Evolutionary conservation across 2,888 invertebrate species (phyloP), one percentile per base, ranked within the genome.

Genomic region (Scaptodrosophila latifasciaeformis): DNA sequence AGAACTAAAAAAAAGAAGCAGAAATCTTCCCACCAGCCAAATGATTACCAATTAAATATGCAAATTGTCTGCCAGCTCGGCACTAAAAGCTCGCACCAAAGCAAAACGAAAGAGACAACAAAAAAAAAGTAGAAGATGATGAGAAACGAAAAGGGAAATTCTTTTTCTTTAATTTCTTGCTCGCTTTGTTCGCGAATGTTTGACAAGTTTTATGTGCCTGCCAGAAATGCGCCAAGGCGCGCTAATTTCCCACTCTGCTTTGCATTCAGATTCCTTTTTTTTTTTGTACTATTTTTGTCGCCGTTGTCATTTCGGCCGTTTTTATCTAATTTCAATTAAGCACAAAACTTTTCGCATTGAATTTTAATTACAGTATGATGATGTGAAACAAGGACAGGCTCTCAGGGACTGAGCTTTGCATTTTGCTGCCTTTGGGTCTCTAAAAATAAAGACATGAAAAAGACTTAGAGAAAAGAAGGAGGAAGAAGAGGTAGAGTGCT

Each of bases 31-130:
- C 12, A 47, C 42, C 35, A 43, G 30, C 29, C 35, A 24, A 55
- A 12, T 29, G 52, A 62, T 62, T 62, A 53, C 62, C 53, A 62
- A 62, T 62, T 62, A 62, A 62, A 49, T 62, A 62, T 57, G 62
- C 62, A 62, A 53, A 57, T 62, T 53, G 46, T 49, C 34, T 30
- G 37, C 37, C 24, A 18, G 27, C n/a, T 10, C 18, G 37, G 35
- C 60, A 54, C 45, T 49, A 30, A 48, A 37, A 49, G 37, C n/a
- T 39, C 12, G 44, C 17, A 10, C 39, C 9, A 30, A 30, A 31
- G n/a, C 12, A 52, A 43, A 47, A 47, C 21, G 21, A 18, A 27
- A 31, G 18, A 29, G 40, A 2, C 24, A 45, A 44, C 15, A 9
- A 27, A 21, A 6, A 21, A 48, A 47, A 31, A 37, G 31, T 17